Percentiles rank a stretch among this genome's conserved stretches.
Conservation (phyloP, 2,797 vertebrate species). For the Emydoidea blandingii region DNA sequence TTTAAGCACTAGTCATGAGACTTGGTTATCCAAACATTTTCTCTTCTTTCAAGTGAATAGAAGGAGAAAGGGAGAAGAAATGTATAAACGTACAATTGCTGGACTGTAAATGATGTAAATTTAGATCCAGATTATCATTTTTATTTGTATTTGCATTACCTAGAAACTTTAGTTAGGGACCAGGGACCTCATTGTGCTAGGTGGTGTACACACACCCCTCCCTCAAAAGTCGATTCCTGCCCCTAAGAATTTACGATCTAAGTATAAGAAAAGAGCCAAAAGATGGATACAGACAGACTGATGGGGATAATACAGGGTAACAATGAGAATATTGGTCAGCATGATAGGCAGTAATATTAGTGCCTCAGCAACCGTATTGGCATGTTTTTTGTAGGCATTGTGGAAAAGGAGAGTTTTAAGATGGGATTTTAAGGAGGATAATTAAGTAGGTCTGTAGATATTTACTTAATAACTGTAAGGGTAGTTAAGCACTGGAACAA, state of each 20-base stretch:
- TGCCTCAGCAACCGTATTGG: background rate
- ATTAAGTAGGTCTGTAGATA: background rate
- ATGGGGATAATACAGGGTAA: background rate
- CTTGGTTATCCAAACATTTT: background rate
- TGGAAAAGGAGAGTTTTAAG: background rate
- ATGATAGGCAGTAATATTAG: background rate
- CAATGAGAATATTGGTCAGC: background rate
- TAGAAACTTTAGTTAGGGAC: background rate
- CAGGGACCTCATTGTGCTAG: background rate
- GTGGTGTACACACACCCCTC: background rate
- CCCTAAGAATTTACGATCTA: background rate
- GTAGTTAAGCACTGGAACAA: background rate
- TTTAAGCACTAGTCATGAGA: background rate
- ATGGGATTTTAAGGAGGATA: background rate
- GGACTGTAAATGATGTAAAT: background rate
- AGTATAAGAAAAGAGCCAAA: background rate
- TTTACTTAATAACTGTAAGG: background rate
- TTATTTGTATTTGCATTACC: background rate
- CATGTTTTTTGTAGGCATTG: background rate
- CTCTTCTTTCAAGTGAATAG: background rate
- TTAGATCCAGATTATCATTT: background rate
- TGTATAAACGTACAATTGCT: background rate
- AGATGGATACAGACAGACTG: background rate
- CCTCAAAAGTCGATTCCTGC: background rate
- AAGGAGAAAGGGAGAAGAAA: background rate